These are phyloP conservation scores for Drosophila miranda DNA, from an alignment of 1,140 invertebrate genomes.

Conservation along the genomic window DNA sequence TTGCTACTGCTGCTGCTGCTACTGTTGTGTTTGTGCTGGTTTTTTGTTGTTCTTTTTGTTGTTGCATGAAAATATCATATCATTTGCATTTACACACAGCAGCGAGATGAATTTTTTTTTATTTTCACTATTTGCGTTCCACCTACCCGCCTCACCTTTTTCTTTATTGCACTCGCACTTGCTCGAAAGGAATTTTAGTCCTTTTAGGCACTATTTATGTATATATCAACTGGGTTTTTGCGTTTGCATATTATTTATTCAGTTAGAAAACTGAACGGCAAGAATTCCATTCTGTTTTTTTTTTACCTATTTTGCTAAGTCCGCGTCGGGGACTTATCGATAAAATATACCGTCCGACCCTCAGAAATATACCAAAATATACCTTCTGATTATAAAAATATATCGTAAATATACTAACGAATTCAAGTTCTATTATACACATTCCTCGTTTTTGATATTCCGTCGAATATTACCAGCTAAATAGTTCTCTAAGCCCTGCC, in stretches of 20 bases:
- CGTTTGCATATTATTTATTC: conserved; percentile 29
- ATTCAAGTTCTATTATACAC: no score
- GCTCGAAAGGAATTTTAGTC: conserved; percentile 43
- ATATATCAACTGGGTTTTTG: conserved; percentile 9
- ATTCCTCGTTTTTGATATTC: no score
- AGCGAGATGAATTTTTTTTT: conserved; percentile 36
- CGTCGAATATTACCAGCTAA: no score
- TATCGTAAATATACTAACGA: no score
- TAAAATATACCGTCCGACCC: no score
- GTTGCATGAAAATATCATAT: conserved; percentile 63
- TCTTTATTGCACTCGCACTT: conserved; percentile 71
- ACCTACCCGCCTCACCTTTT: conserved; percentile 8
- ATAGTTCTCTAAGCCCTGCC: no score
- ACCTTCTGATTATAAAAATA: no score
- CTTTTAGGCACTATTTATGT: conserved; percentile 44
- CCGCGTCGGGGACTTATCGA: no score
- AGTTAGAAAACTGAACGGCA: no score
- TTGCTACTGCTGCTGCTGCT: conserved; percentile 33
- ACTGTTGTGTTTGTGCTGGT: conserved; percentile 26
- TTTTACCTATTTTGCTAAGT: no score
- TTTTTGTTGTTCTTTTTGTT: conserved; percentile 52
- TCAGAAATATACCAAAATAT: no score
- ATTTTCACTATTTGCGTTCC: background rate
- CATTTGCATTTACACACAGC: conserved; percentile 63
- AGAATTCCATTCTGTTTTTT: no score